Evolutionary conservation across 2,113 vertebrate species (phyloP), one percentile per base, ranked within the genome.

Genomic region (Meriones unguiculatus): DNA sequence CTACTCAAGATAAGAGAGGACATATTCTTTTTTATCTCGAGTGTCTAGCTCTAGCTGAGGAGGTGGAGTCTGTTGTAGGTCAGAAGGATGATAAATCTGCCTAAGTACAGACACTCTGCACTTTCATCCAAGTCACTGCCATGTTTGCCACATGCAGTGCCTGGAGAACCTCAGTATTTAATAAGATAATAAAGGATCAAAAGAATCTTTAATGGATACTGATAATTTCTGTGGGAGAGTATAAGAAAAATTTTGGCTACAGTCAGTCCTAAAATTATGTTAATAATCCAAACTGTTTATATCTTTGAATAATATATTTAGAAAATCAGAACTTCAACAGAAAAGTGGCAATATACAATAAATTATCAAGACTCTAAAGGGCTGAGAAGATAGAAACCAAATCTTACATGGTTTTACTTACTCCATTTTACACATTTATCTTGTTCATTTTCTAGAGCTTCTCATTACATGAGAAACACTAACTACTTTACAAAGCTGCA

Each of bases 281-380:
- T 50, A 96, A 95, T 4, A 80, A 87, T 93, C 7, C 20, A 35
- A 87, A 95, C 38, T 90, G 46, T 93, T 77, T 77, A 46, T 94
- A 85, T 65, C n/a, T 87, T 70, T 70, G 35, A 91, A 90, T 22
- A 95, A 77, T 73, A 54, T 77, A 75, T 90, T 97, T 94, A 86
- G 93, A 15, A 82, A 97, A 93, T 57, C 18, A 95, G 7, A 92
- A 78, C 59, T 86, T 80, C 2, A 94, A 95, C 24, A 67, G 77
- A 78, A 96, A 91, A 46, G 11, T 87, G 41, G 46, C 46, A 81
- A 64, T 82, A 86, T 76, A 76, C 89, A 86, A 84, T 94, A 84
- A 64, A 64, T 76, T 84, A 90, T 91, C 93, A 91, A 76, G 72
- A 59, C 85, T 81, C 89, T 91, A 97, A 89, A 94, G 64, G 78